Percentiles rank a stretch among this genome's conserved stretches.
Evolutionary conservation across 2,113 vertebrate genomes (phyloP).

Genomic region (Daboia siamensis): DNA sequence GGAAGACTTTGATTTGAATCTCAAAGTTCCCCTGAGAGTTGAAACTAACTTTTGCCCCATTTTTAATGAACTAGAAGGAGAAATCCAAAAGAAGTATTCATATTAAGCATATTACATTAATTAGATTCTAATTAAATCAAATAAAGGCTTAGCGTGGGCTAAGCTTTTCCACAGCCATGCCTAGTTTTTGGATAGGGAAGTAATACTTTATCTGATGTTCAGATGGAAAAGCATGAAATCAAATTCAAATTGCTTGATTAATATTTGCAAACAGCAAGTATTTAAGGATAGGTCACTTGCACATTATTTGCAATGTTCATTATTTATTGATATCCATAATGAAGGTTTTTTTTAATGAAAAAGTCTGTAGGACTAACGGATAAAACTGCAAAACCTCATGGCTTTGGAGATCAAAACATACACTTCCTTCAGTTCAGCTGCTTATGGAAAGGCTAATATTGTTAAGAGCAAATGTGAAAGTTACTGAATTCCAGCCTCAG

Average conservation of each 20-base stretch:
- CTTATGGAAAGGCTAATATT: neutral
- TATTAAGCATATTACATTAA: neutral
- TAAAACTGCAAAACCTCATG: conserved; percentile 32
- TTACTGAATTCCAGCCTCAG: conserved; percentile 34
- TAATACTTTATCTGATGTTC: neutral
- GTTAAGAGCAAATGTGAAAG: conserved; percentile 31
- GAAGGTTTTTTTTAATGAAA: neutral
- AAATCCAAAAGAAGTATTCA: neutral
- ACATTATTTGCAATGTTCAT: neutral
- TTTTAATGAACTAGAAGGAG: neutral
- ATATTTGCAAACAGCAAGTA: neutral
- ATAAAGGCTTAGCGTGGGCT: neutral
- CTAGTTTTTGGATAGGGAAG: neutral
- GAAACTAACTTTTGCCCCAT: neutral
- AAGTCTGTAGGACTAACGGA: neutral
- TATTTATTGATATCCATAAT: neutral
- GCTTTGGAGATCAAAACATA: neutral
- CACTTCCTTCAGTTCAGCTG: neutral
- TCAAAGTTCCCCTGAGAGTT: neutral
- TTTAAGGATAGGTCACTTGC: neutral
- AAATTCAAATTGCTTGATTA: neutral
- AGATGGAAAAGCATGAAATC: neutral
- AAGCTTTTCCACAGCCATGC: neutral
- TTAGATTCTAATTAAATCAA: neutral
- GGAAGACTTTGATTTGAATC: neutral